Base-by-base conservation (phyloP, 2,888 invertebrate genomes). In the Plagodis pulveraria region DNA sequence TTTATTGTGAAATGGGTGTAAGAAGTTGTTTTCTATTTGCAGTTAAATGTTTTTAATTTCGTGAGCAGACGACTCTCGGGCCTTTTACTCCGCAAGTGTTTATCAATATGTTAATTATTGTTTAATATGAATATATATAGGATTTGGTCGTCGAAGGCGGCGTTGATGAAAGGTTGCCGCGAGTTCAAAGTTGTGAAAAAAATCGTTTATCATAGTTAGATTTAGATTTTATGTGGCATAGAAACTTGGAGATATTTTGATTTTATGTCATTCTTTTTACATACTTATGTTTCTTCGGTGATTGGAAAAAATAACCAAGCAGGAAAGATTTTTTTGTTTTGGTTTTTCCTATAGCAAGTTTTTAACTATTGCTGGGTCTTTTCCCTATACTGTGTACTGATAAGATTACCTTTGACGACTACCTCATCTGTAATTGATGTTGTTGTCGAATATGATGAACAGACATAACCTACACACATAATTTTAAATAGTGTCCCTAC, bases 81-180 rank as follows among this genome's bases (percentile, higher is more conserved):
- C 59, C 54, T 55, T 54, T 59, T 47, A 50, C 46, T 48, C 42
- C 55, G 50, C 50, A 35, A 62, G 56, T 56, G 53, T 56, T 68
- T 73, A 80, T 76, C 67, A 70, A 70, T 72, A 80, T 80, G 75
- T 70, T 69, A 77, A 76, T 68, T 68, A 59, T 50, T 56, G 56
- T 72, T 71, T 71, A 56, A 74, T 79, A 76, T 75, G 65, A 76
- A 77, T 77, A 73, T 73, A 75, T 73, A 73, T 60, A 73, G 67
- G 64, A 56, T 73, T 76, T 71, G 51, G 41, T 45, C 48, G 65
- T 57, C 61, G 54, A 67, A 67, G 56, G 52, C 51, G 49, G 52
- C 33, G 44, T 53, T 10, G 41, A 45, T 22, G 32, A 65, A 64
- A 62, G 63, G 67, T 65, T 47, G 41, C 49, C 49, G 49, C 40